phyloP scores from a whole-genome alignment of 2,797 vertebrate genomes.

The Parauchenoglanis ngamensis region DNA sequence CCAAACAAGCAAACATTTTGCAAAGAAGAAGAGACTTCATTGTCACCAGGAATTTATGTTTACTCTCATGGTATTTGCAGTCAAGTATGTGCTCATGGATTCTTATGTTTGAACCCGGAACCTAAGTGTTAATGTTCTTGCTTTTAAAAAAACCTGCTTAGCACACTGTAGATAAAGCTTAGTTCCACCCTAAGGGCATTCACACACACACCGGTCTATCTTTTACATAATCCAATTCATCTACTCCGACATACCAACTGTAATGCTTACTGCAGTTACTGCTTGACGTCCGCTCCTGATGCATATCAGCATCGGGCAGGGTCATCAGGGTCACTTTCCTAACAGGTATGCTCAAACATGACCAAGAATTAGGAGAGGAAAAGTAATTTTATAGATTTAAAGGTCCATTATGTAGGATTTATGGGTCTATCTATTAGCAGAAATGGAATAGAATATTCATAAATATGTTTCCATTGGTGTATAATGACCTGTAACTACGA shows the following conservation, averaged over 20 bases:
- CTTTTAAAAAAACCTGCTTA: background rate
- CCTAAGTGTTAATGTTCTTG: background rate
- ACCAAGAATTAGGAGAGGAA: background rate
- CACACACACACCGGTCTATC: background rate
- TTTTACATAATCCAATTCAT: background rate
- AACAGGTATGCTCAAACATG: background rate
- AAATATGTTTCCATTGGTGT: too few species aligned
- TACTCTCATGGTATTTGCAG: background rate
- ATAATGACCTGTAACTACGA: too few species aligned
- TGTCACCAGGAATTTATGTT: background rate
- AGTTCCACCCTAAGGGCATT: constrained; percentile 10
- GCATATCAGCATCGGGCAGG: background rate
- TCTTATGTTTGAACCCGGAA: background rate
- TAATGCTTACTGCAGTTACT: background rate
- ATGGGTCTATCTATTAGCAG: too few species aligned
- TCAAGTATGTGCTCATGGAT: background rate
- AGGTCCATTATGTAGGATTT: too few species aligned
- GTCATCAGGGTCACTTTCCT: background rate
- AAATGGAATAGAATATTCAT: too few species aligned
- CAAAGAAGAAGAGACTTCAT: background rate
- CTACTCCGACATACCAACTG: background rate
- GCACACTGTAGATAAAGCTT: constrained; percentile 4
- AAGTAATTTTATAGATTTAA: background rate
- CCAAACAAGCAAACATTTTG: background rate
- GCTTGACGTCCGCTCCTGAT: background rate